Conservation (phyloP, 2,113 vertebrate genomes). For the Mobula hypostoma region DNA sequence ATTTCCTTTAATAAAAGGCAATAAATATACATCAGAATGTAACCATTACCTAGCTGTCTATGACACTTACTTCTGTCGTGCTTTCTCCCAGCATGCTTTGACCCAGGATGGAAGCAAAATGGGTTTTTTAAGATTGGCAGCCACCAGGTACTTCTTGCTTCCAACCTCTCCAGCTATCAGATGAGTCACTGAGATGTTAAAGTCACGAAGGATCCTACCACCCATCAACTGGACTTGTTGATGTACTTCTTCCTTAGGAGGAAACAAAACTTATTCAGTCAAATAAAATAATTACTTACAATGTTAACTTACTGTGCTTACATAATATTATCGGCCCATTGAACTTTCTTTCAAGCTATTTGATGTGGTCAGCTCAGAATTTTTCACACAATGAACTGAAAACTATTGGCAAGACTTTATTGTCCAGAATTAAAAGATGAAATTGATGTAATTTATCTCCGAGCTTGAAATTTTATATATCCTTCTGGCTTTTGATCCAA, state of each 20-base stretch:
- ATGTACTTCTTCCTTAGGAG: constrained; percentile 79
- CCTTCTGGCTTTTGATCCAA: background rate
- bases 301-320: background rate
- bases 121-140: constrained; percentile 83
- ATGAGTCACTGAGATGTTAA: constrained; percentile 84
- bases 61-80: constrained; percentile 72
- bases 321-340: too few species aligned
- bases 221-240: constrained; percentile 89
- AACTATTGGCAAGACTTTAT: background rate
- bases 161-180: constrained; percentile 94
- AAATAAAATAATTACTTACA: background rate
- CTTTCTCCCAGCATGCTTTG: constrained; percentile 79
- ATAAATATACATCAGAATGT: background rate
- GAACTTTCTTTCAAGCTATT: background rate
- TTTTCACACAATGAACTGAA: background rate
- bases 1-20: background rate
- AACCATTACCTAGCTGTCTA: background rate
- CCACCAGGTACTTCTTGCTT: constrained; percentile 95
- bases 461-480: background rate
- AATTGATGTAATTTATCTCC: background rate
- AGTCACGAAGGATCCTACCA: constrained; percentile 76
- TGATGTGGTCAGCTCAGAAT: background rate
- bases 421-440: background rate
- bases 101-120: constrained; percentile 87
- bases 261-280: background rate